phyloP scores from a whole-genome alignment of 2,888 invertebrate genomes.

The Polyommatus iphigenia region DNA sequence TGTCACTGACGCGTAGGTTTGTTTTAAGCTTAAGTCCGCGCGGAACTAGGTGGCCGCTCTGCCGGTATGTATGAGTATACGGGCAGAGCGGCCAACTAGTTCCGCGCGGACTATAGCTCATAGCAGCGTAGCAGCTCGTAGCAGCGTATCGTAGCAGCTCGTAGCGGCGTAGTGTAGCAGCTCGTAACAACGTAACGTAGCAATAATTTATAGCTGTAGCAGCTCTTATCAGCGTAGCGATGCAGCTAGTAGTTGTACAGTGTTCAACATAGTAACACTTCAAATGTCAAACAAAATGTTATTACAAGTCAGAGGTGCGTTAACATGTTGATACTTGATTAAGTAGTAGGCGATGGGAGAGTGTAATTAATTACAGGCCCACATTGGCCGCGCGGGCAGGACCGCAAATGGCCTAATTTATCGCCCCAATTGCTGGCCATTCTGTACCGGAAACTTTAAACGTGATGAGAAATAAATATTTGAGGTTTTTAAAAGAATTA shows the following conservation, averaged over 20 bases:
- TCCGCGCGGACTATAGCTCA: too few relatives aligned
- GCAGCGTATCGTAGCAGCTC: neutral
- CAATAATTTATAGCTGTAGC: neutral
- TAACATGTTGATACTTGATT: constrained; percentile 38
- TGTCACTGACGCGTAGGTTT: too few relatives aligned
- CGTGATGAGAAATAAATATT: constrained; percentile 24
- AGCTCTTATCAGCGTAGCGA: neutral
- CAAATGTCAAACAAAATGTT: neutral
- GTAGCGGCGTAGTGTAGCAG: neutral
- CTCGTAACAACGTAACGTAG: neutral
- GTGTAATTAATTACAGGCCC: constrained; percentile 62
- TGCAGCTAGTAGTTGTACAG: neutral
- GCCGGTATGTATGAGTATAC: too few relatives aligned
- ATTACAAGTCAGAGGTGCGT: constrained; percentile 24
- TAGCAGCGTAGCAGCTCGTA: too few relatives aligned
- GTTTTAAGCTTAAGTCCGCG: too few relatives aligned
- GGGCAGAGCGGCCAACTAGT: too few relatives aligned
- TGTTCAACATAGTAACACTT: neutral
- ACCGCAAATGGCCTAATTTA: constrained; percentile 66
- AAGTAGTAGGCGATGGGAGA: constrained; percentile 39
- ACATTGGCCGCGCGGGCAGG: constrained; percentile 41
- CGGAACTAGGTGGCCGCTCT: too few relatives aligned
- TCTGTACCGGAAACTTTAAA: constrained; percentile 37
- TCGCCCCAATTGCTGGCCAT: constrained; percentile 51
- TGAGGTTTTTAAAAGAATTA: neutral